Base-by-base conservation (phyloP, 1,140 invertebrate genomes). In the Aphaenogaster rudis region DNA sequence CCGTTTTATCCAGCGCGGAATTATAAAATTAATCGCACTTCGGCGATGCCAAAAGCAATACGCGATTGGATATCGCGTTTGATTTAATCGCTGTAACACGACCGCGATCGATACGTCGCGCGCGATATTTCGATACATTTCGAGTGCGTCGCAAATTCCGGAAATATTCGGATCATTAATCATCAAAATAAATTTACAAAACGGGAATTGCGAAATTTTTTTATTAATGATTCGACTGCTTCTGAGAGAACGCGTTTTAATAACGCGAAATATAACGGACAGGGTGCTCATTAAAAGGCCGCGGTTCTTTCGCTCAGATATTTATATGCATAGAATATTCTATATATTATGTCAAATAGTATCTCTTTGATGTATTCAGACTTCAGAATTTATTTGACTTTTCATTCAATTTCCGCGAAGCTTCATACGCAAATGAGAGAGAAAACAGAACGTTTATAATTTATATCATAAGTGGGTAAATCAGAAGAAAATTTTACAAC, bases 1-100 rank as follows among this genome's bases (percentile, higher is more conserved):
- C 28, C 11, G 17, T 50, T 84, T 84, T 76, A 76, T 50, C 48
- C 33, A 28, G 13, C 28, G 13, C 33, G 8, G 42, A 76, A 74
- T 76, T 84, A 74, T 84, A 84, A 84, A 76, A 84, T 84, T 84
- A 74, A 84, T 81, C 39, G 66, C 67, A 28, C 17, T 76, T 36
- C 28, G 69, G 8, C 69, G 39, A 82, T 63, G 54, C 72, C 69
- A 84, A 61, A 39, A 76, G 67, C 80, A 45, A 76, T 61, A 50
- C 28, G 15, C 80, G 54, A 84, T 79, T 52, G 48, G 76, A 86
- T 79, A 86, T 81, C 61, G 77, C 33, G 64, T 81, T 79, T 61
- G 85, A 69, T 80, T 80, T 69, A 69, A 86, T 79, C 61, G 76
- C 48, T 36, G 74, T 67, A 66, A 54, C 39, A 66, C n/a, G 11